These are phyloP conservation scores for Meloidogyne hapla DNA, from an alignment of 1,140 invertebrate genomes.

Conservation along the genomic window DNA sequence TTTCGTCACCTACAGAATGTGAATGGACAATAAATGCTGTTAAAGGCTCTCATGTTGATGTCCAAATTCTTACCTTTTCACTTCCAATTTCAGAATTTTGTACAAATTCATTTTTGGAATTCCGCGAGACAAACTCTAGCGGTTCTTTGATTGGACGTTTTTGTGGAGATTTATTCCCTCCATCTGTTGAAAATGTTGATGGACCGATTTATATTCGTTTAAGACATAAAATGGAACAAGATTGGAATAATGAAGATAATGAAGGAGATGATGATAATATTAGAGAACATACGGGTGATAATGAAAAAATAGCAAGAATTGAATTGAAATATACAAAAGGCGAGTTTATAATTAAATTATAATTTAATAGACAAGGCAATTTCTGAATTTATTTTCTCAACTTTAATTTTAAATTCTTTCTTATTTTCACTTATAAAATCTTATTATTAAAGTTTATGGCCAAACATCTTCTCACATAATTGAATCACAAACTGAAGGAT, in stretches of 20 bases:
- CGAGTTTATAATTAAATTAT: too few species aligned
- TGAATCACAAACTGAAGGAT: constrained; percentile 16
- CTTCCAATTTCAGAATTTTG: constrained; percentile 47
- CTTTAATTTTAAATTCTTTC: too few species aligned
- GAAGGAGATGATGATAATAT: too few species aligned
- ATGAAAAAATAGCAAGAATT: background rate
- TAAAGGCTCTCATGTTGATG: constrained; percentile 29
- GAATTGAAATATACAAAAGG: constrained; percentile 14
- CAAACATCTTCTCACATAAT: constrained; percentile 35
- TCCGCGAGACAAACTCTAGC: constrained; percentile 43
- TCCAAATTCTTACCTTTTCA: constrained; percentile 26
- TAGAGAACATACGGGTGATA: background rate
- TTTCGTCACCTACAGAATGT: constrained; percentile 34
- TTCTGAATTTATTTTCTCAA: too few species aligned
- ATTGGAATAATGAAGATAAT: background rate
- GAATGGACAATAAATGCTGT: constrained; percentile 36
- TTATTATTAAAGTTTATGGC: constrained; percentile 32
- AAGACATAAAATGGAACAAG: constrained; percentile 18
- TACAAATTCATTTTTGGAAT: constrained; percentile 51
- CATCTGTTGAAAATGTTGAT: constrained; percentile 11
- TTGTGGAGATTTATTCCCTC: constrained; percentile 33
- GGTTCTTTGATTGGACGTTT: constrained; percentile 48
- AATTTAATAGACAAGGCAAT: too few species aligned
- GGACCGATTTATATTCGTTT: constrained; percentile 44
- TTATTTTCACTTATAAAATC: background rate